Evolutionary conservation across 2,797 vertebrate genomes (phyloP).

Genomic region (Brotula barbata): DNA sequence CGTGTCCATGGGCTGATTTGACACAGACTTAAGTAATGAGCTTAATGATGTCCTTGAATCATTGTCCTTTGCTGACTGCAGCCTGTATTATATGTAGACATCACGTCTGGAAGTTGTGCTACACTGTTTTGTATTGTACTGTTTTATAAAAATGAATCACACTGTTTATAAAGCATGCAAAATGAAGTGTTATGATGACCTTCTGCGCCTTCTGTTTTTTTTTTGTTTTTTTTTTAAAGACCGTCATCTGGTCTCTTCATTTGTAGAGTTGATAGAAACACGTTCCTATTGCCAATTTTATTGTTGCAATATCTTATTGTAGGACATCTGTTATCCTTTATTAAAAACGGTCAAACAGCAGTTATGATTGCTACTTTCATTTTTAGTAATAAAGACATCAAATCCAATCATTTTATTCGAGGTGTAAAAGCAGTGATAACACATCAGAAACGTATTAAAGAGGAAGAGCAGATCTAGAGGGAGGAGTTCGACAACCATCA

Average conservation of each 20-base stretch:
- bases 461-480: slow-evolving; percentile 15
- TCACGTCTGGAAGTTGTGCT: slow-evolving; percentile 62
- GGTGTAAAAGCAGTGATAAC: background rate
- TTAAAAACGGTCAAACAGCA: no score
- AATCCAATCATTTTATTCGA: no score
- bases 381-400: no score
- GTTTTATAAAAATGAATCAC: slow-evolving; percentile 68
- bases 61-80: slow-evolving; percentile 29
- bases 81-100: slow-evolving; percentile 56
- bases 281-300: no score
- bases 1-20: slow-evolving; percentile 19
- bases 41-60: no score
- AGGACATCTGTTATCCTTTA: no score
- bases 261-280: background rate
- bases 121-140: slow-evolving; percentile 69
- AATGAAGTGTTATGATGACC: slow-evolving; percentile 44
- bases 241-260: slow-evolving; percentile 21
- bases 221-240: slow-evolving; percentile 11
- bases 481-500: background rate
- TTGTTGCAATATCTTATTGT: no score
- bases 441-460: background rate
- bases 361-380: no score
- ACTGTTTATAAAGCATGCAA: slow-evolving; percentile 72
- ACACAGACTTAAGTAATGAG: slow-evolving; percentile 17
- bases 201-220: slow-evolving; percentile 38